Base-by-base conservation (phyloP, 1,140 invertebrate species). In the Trichoplusia ni region DNA sequence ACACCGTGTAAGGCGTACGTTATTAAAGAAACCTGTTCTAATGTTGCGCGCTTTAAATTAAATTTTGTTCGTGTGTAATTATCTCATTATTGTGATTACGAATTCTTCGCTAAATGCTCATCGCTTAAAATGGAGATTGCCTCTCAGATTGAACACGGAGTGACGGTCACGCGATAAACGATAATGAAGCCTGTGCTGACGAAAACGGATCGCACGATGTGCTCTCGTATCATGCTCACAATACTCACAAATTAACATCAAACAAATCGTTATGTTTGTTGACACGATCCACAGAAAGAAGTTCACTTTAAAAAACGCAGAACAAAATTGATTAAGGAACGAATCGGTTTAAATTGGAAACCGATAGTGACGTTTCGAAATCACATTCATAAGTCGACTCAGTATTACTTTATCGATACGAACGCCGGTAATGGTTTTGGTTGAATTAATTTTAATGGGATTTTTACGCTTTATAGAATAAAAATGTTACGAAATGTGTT, bases 1-100 rank as follows among this genome's bases (percentile, higher is more conserved):
- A 90, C 85, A 83, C 82, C 85, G 88, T 84, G 87, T 82, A 90
- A 90, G 89, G 90, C 87, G 87, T 87, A 83, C 81, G 88, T 87
- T 89, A 86, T 89, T 89, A 89, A 90, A 90, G 87, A 90, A 90
- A 90, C 86, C 87, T 89, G 87, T 91, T 90, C 87, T 88, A 89
- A 90, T 89, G 86, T 90, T 86, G 84, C 84, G 81, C 84, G 86
- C 82, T 85, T 91, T 90, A 90, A 91, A 90, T 91, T 90, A 87
- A 91, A 90, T 91, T 90, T 90, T 85, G 83, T 89, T 76, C 82
- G 84, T 90, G 83, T 90, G 86, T 90, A 90, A 90, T 90, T 90
- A 87, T 89, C 88, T 90, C 83, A 89, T 88, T 89, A 90, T 85
- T 85, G 81, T 86, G 80, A 90, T 88, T 90, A 89, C 84, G 84